phyloP scores from a whole-genome alignment of 1,140 invertebrate species.

The Ostrea edulis region DNA sequence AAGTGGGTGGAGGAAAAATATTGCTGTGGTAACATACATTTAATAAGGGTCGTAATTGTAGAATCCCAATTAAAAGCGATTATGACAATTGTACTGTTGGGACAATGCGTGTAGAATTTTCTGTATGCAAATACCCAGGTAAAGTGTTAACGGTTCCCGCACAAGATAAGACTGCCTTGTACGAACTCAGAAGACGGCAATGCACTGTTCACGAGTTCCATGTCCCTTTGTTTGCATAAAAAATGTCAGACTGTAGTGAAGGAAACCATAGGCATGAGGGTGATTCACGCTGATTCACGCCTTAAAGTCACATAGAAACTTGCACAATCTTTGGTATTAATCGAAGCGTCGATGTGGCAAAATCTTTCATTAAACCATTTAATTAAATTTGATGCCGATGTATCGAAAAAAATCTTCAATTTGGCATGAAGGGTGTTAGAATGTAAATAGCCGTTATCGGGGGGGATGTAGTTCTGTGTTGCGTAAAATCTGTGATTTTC shows the following conservation, averaged over 20 bases:
- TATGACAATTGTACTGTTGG: too few relatives aligned
- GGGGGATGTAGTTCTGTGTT: background rate
- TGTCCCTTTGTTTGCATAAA: slow-evolving; percentile 16
- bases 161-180: background rate
- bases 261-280: background rate
- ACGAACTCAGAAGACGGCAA: background rate
- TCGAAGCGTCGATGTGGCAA: slow-evolving; percentile 32
- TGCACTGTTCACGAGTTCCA: background rate
- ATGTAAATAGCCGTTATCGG: slow-evolving; percentile 20
- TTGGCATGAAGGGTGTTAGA: slow-evolving; percentile 36
- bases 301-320: slow-evolving; percentile 37
- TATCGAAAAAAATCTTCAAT: slow-evolving; percentile 31
- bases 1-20: too few relatives aligned
- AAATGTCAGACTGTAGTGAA: background rate
- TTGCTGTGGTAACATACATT: too few relatives aligned
- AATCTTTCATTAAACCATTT: slow-evolving; percentile 34
- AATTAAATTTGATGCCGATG: slow-evolving; percentile 33
- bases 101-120: background rate
- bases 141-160: background rate
- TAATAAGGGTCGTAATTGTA: too few relatives aligned
- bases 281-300: background rate
- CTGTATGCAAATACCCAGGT: background rate
- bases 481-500: slow-evolving; percentile 28
- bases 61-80: too few relatives aligned
- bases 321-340: slow-evolving; percentile 27